Conservation (phyloP, 2,888 invertebrate species). For the Drosophila falleni region DNA sequence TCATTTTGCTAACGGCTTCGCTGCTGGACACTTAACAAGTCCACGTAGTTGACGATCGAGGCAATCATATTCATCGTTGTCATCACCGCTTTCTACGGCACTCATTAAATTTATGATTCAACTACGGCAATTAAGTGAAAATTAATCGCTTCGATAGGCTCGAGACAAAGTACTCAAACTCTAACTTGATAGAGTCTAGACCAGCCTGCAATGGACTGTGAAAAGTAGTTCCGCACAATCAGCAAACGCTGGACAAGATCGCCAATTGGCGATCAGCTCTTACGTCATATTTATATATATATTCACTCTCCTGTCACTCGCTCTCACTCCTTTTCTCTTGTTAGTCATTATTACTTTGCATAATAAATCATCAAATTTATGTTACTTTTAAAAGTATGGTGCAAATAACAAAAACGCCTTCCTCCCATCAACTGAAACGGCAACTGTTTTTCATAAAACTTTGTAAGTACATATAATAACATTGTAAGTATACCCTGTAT, state of each 20-base stretch:
- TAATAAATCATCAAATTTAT: conserved; percentile 46
- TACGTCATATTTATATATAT: conserved; percentile 39
- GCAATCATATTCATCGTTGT: conserved; percentile 24
- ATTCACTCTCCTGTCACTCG: background rate
- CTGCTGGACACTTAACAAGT: conserved; percentile 51
- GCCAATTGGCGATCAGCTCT: conserved; percentile 29
- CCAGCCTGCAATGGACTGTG: conserved; percentile 51
- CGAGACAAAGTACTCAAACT: conserved; percentile 22
- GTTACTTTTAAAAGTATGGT: conserved; percentile 17
- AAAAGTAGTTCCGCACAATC: conserved; percentile 51
- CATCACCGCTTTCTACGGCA: conserved; percentile 61
- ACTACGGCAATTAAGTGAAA: conserved; percentile 75
- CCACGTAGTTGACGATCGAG: conserved; percentile 19
- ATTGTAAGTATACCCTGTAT: conserved; percentile 5
- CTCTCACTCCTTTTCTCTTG: background rate
- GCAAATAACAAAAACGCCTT: conserved; percentile 14
- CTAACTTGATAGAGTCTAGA: conserved; percentile 1
- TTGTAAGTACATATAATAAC: background rate
- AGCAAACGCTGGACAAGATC: conserved; percentile 31
- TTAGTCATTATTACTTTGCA: conserved; percentile 35
- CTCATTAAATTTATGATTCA: conserved; percentile 75
- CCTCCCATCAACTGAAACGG: conserved; percentile 2
- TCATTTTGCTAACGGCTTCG: conserved; percentile 72
- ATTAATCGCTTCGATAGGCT: conserved; percentile 72
- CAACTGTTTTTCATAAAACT: conserved; percentile 12